These are phyloP conservation scores for Tetropium fuscum DNA, from an alignment of 2,888 invertebrate species.

Conservation along the genomic window DNA sequence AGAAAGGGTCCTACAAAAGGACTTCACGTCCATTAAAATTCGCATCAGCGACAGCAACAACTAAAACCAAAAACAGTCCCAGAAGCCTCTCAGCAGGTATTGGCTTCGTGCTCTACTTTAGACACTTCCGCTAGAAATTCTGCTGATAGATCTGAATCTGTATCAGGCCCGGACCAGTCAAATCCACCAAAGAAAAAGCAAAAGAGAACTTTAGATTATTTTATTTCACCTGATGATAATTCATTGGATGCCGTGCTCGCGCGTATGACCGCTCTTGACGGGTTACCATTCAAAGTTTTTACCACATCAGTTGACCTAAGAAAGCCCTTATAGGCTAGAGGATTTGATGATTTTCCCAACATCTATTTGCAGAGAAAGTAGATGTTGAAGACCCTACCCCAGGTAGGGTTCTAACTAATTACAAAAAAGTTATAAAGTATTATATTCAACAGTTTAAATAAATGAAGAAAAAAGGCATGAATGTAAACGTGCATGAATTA, in stretches of 20 bases:
- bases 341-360: slow-evolving; percentile 10
- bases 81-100: background rate
- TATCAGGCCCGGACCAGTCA: background rate
- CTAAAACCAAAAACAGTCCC: slow-evolving; percentile 4
- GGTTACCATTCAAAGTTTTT: slow-evolving; percentile 23
- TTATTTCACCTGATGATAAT: slow-evolving; percentile 16
- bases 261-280: slow-evolving; percentile 23
- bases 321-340: slow-evolving; percentile 12
- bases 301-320: slow-evolving; percentile 20
- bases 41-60: background rate
- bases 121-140: slow-evolving; percentile 1
- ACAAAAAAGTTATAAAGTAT: background rate
- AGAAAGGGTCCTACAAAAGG: slow-evolving; percentile 16
- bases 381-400: no score
- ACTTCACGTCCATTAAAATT: slow-evolving; percentile 14
- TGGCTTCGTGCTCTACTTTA: slow-evolving; percentile 1
- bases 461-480: slow-evolving; percentile 12
- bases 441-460: background rate
- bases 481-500: slow-evolving; percentile 27
- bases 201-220: slow-evolving; percentile 16
- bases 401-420: background rate
- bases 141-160: background rate
- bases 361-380: slow-evolving; percentile 3
- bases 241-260: slow-evolving; percentile 19
- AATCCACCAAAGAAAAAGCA: slow-evolving; percentile 11